Conservation (phyloP, 2,888 invertebrate genomes). For the Eristalis tenax region DNA sequence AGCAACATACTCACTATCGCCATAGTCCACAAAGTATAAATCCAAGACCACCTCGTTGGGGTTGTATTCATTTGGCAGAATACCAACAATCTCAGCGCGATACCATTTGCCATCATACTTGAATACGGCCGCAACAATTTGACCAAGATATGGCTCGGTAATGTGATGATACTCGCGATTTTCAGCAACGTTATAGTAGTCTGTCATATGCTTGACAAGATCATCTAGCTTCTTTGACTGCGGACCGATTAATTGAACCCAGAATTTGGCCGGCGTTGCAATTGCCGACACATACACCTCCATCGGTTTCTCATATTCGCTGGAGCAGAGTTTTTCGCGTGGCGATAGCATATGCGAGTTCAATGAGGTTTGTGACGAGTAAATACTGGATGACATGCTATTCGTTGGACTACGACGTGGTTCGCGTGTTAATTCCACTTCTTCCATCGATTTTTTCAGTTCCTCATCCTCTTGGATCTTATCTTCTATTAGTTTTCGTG, state of each 20-base stretch:
- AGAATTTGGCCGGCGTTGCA: slow-evolving; percentile 90
- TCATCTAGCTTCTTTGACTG: slow-evolving; percentile 89
- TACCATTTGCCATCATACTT: slow-evolving; percentile 91
- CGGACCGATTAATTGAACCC: slow-evolving; percentile 92
- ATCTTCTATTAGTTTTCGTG: slow-evolving; percentile 87
- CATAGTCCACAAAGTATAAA: slow-evolving; percentile 93
- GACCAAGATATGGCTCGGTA: slow-evolving; percentile 85
- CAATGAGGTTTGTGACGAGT: slow-evolving; percentile 80
- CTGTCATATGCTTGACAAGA: slow-evolving; percentile 91
- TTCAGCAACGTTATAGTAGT: slow-evolving; percentile 87
- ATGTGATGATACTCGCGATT: slow-evolving; percentile 85
- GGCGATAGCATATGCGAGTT: slow-evolving; percentile 77
- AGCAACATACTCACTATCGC: slow-evolving; percentile 88
- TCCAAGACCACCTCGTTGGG: slow-evolving; percentile 85
- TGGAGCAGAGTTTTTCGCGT: slow-evolving; percentile 77
- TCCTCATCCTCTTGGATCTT: slow-evolving; percentile 84
- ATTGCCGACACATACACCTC: slow-evolving; percentile 94
- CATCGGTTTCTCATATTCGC: slow-evolving; percentile 84
- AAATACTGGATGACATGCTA: slow-evolving; percentile 79
- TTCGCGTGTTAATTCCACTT: slow-evolving; percentile 81
- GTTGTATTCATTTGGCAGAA: slow-evolving; percentile 85
- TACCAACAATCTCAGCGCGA: slow-evolving; percentile 85
- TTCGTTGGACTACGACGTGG: slow-evolving; percentile 82
- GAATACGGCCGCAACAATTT: slow-evolving; percentile 92
- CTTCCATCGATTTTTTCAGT: slow-evolving; percentile 81